Conservation (phyloP, 2,888 invertebrate genomes). For the Ophonus ardosiacus region DNA sequence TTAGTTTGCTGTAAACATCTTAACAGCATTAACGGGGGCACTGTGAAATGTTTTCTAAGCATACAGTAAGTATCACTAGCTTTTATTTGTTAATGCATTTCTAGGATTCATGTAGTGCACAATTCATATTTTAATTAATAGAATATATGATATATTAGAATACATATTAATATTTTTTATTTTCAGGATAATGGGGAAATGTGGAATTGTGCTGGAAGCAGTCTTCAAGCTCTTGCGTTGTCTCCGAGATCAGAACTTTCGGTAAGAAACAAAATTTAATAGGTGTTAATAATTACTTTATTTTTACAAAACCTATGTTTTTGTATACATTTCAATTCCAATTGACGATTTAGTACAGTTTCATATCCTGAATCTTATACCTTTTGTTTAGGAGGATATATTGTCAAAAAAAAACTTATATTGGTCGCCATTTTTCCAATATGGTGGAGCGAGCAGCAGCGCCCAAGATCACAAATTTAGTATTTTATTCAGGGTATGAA, state of each 20-base stretch:
- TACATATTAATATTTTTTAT: not conserved
- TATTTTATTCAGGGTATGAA: too few species aligned
- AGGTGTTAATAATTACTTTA: too few species aligned
- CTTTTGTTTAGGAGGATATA: too few species aligned
- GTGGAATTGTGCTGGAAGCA: conserved; percentile 78
- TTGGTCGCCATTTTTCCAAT: too few species aligned
- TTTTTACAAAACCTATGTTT: too few species aligned
- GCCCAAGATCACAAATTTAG: too few species aligned
- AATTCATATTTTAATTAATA: not conserved
- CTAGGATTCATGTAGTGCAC: conserved; percentile 30
- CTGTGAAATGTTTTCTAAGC: conserved; percentile 28
- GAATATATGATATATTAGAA: not conserved
- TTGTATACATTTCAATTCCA: too few species aligned
- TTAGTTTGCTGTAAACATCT: conserved; percentile 37
- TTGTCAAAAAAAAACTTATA: too few species aligned
- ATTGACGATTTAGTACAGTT: too few species aligned
- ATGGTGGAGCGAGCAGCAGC: too few species aligned
- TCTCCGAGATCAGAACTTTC: conserved; percentile 77
- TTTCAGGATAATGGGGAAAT: conserved; percentile 76
- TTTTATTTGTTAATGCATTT: conserved; percentile 27
- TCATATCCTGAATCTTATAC: conserved; percentile 58
- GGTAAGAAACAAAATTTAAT: conserved; percentile 67
- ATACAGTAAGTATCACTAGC: conserved; percentile 44
- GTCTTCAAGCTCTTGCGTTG: conserved; percentile 77
- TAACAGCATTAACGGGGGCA: conserved; percentile 40